Conservation (phyloP, 2,888 invertebrate genomes). For the Atethmia centrago region DNA sequence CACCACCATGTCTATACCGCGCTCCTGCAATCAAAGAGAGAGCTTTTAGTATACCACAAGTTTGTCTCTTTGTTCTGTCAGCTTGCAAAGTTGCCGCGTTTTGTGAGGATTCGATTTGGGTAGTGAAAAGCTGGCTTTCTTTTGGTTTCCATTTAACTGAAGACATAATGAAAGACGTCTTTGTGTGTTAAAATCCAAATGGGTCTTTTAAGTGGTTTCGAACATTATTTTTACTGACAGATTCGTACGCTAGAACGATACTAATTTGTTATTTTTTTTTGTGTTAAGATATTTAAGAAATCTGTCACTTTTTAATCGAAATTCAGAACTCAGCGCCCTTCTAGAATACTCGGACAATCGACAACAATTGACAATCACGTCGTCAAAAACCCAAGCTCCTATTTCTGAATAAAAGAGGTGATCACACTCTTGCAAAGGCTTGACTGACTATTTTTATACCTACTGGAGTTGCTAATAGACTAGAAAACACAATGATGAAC, state of each 20-base stretch:
- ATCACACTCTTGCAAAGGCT: not conserved
- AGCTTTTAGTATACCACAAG: constrained; percentile 81
- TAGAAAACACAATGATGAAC: constrained; percentile 25
- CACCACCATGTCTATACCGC: constrained; percentile 63
- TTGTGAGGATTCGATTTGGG: constrained; percentile 48
- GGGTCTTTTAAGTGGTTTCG: not conserved
- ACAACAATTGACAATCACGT: not conserved
- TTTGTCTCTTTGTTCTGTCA: constrained; percentile 69
- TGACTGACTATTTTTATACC: constrained; percentile 14
- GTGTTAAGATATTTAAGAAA: not conserved
- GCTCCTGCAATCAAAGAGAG: constrained; percentile 82
- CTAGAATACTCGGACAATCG: not conserved
- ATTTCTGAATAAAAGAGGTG: not conserved
- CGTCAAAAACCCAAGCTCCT: not conserved
- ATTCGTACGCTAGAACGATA: not conserved
- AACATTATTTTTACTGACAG: not conserved
- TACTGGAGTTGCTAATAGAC: constrained; percentile 1
- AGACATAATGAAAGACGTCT: not conserved
- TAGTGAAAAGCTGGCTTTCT: constrained; percentile 16
- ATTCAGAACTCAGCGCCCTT: not conserved
- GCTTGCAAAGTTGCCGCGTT: constrained; percentile 40
- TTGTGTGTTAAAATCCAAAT: not conserved
- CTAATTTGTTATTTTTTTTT: not conserved
- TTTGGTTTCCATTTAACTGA: constrained; percentile 1
- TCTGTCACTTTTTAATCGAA: not conserved